Base-by-base conservation (phyloP, 2,113 vertebrate species). In the Crotalus horridus region DNA sequence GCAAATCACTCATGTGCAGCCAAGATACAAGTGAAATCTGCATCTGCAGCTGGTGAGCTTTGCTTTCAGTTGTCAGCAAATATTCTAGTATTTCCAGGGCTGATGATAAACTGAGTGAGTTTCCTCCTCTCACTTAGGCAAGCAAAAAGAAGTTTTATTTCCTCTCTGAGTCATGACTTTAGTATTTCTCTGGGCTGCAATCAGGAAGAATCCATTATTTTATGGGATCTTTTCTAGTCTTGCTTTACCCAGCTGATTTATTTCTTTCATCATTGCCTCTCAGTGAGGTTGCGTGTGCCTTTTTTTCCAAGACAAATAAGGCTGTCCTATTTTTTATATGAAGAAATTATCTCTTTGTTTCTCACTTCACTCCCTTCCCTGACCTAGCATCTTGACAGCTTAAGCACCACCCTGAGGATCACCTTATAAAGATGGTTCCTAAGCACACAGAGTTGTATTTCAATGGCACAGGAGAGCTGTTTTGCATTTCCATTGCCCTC, bases 141-240 rank as follows among this genome's bases (percentile, higher is more conserved):
- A 0, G 10, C 6, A 92, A 92, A 81, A 59, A 95, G 15, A 91
- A 23, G 46, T 91, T 91, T 23, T 39, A 90, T 88, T 91, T 95
- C 2, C 53, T 93, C 54, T 33, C 17, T 91, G 26, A 94, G 39
- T 89, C 91, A 85, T 46, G 64, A 20, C 21, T 90, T 93, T 54
- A 93, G 15, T 93, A 48, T 54, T 93, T 29, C 46, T 95, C 43
- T 94, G 85, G 10, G 6, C 10, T 21, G 20, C 17, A 90, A 29
- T 1, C 51, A 92, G 43, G 39, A 12, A 88, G 51, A 90, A 90
- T 29, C 1, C 58, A 39, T 9, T 93, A 23, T 94, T 95, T 95
- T 91, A 91, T 54, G 91, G 10, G n/a, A 2, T 93, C 26, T 15
- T 54, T 94, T 96, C 64, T 7, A 93, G 51, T 93, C 58, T 58